Percentiles rank a stretch among this genome's conserved stretches.
phyloP scores from a whole-genome alignment of 2,797 vertebrate genomes.

The Protosalanx chinensis region DNA sequence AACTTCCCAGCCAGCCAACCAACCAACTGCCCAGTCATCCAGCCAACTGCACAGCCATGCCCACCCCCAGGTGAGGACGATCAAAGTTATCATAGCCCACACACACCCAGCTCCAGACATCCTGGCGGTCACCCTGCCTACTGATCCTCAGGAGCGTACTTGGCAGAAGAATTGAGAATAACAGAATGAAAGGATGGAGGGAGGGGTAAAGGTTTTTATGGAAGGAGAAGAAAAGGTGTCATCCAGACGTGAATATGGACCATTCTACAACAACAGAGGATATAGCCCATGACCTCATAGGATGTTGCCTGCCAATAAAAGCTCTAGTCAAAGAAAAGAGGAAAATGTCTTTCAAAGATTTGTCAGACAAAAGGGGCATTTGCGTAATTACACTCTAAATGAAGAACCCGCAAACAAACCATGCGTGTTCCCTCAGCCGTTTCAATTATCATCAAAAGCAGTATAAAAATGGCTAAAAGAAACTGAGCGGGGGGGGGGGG shows the following conservation, averaged over 20 bases:
- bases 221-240: conserved; percentile 7
- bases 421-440: conserved; percentile 57
- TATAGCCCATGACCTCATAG: conserved; percentile 26
- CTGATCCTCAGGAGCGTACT: not conserved
- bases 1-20: conserved; percentile 16
- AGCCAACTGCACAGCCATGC: conserved; percentile 41
- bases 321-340: conserved; percentile 22
- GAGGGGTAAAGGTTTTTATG: conserved; percentile 11
- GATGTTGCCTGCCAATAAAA: conserved; percentile 26
- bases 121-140: not conserved
- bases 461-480: conserved; percentile 55
- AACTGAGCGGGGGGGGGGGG: conserved; percentile 32
- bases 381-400: conserved; percentile 36
- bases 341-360: conserved; percentile 24
- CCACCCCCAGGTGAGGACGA: conserved; percentile 36
- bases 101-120: not conserved
- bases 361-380: conserved; percentile 44
- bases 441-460: conserved; percentile 62
- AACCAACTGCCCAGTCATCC: conserved; percentile 14
- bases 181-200: not conserved
- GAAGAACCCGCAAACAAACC: conserved; percentile 55
- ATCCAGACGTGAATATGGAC: conserved; percentile 15
- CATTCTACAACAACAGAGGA: conserved; percentile 29
- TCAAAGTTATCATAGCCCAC: not conserved
- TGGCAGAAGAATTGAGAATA: not conserved